These are phyloP conservation scores for Trinorchestia longiramus DNA, from an alignment of 1,140 invertebrate species.

Conservation along the genomic window DNA sequence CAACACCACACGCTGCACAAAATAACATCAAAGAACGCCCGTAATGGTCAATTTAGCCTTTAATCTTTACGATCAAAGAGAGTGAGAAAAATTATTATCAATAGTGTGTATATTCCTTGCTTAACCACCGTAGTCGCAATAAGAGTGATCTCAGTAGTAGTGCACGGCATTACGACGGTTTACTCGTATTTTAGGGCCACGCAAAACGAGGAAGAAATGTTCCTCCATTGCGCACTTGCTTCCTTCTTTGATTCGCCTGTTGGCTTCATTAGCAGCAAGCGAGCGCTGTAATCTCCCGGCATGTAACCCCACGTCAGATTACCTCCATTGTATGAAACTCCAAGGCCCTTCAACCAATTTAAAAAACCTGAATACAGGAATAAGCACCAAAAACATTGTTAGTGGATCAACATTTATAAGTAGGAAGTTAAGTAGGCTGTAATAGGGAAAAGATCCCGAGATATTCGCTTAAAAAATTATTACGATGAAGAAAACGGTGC, in stretches of 20 bases:
- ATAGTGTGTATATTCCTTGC: too few relatives aligned
- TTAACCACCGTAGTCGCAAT: too few relatives aligned
- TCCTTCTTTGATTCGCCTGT: background rate
- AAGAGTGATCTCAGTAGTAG: too few relatives aligned
- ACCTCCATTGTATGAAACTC: background rate
- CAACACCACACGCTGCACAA: too few relatives aligned
- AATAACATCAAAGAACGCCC: too few relatives aligned
- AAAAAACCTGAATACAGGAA: background rate
- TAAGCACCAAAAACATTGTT: background rate
- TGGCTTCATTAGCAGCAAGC: background rate
- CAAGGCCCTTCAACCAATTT: background rate
- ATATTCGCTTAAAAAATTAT: background rate
- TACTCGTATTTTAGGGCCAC: too few relatives aligned
- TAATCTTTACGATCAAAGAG: too few relatives aligned
- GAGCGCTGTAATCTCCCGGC: background rate
- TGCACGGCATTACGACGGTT: too few relatives aligned
- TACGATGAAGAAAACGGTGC: background rate
- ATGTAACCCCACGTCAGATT: background rate
- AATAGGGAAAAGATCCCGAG: background rate
- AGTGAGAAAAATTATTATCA: too few relatives aligned
- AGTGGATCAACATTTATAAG: background rate
- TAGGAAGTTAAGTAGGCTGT: background rate
- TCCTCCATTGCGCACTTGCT: background rate
- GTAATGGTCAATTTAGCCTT: too few relatives aligned
- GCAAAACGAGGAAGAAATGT: background rate